Evolutionary conservation across 2,797 vertebrate species (phyloP).

Genomic region (Fundulus diaphanus): DNA sequence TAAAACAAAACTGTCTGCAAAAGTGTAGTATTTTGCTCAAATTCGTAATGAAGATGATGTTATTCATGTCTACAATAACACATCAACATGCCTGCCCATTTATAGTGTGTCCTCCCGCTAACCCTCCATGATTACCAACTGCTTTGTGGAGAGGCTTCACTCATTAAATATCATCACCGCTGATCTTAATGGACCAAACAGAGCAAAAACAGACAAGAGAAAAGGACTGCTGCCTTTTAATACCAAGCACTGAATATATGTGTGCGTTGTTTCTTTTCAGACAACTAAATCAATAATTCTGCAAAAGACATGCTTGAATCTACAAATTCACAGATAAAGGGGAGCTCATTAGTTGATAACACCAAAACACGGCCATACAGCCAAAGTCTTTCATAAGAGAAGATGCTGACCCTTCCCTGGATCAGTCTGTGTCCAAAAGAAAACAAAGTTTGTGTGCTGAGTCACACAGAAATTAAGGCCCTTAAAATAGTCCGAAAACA

Average conservation of each 20-base stretch:
- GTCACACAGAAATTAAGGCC: slow-evolving; percentile 9
- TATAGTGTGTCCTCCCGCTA: slow-evolving; percentile 22
- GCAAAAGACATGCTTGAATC: slow-evolving; percentile 3
- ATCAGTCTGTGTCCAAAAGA: not conserved
- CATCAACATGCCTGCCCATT: slow-evolving; percentile 8
- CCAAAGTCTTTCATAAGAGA: not conserved
- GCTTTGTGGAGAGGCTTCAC: slow-evolving; percentile 69
- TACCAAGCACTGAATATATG: slow-evolving; percentile 16
- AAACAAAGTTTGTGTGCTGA: not conserved
- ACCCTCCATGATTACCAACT: slow-evolving; percentile 72
- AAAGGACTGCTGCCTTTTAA: slow-evolving; percentile 63
- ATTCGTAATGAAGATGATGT: not conserved
- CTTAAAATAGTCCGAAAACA: slow-evolving; percentile 1
- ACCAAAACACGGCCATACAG: not conserved
- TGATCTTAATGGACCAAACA: slow-evolving; percentile 80
- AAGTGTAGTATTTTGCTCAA: not conserved
- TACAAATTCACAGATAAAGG: slow-evolving; percentile 7
- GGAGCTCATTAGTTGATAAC: not conserved
- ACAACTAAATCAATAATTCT: not conserved
- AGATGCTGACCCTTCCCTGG: not conserved
- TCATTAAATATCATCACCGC: slow-evolving; percentile 81
- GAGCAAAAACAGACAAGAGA: slow-evolving; percentile 73
- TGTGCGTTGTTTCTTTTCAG: slow-evolving; percentile 6
- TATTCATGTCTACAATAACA: not conserved
- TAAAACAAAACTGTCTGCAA: not conserved